Conservation (phyloP, 2,888 invertebrate genomes). For the Sthenelais limicola region DNA sequence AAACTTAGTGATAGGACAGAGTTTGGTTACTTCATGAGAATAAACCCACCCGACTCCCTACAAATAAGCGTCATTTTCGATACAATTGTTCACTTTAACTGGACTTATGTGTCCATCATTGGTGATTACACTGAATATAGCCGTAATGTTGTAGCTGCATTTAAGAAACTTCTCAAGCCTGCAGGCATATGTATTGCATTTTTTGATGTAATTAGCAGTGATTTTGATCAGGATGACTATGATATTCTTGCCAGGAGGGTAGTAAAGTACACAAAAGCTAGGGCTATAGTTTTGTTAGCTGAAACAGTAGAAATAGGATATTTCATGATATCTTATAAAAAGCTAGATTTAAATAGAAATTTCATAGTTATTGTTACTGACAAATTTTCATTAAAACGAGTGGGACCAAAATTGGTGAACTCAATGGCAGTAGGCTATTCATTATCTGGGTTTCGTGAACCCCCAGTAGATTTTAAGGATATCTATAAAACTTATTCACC, state of each 20-base stretch:
- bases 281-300: neutral
- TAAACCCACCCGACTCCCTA: constrained; percentile 59
- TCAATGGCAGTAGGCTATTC: no score
- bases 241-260: neutral
- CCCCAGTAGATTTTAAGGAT: neutral
- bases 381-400: neutral
- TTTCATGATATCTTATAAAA: neutral
- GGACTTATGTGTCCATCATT: constrained; percentile 84
- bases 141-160: constrained; percentile 52
- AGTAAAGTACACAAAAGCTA: neutral
- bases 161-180: constrained; percentile 7
- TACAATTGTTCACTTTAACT: constrained; percentile 74
- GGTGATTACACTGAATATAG: constrained; percentile 78
- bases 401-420: no score
- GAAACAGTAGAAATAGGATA: neutral
- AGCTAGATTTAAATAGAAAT: neutral
- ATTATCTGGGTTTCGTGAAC: no score
- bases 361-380: constrained; percentile 31
- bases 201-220: neutral
- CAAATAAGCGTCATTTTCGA: constrained; percentile 57
- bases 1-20: constrained; percentile 58
- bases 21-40: constrained; percentile 59
- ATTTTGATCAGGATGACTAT: neutral
- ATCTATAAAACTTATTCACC: constrained; percentile 1
- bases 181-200: constrained; percentile 22